Evolutionary conservation across 2,113 vertebrate species (phyloP), one percentile per base, ranked within the genome.

Genomic region (Amphiprion ocellaris): DNA sequence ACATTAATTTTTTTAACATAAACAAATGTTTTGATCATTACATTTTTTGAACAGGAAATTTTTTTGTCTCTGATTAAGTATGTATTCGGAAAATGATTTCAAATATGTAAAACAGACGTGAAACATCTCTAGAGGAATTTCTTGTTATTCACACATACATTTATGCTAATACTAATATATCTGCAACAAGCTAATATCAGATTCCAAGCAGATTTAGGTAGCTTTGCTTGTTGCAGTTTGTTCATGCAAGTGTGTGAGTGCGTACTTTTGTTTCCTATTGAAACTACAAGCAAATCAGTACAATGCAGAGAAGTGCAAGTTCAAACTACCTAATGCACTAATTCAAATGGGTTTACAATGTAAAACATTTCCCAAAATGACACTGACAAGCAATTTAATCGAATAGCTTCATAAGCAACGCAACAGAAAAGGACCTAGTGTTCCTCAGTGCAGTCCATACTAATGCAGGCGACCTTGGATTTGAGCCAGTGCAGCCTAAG

Each of bases 241-340:
- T 59, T 44, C 41, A 55, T 74, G 50, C 56, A 56, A 67, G 61
- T 37, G 21, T 69, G 37, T 74, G 28, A 44, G 16, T 37, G 39
- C 55, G n/a, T 65, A 11, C 7, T 28, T 80, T 49, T 59, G 24
- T 52, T 73, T 68, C 37, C 44, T 28, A 68, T 30, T 66, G 62
- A 81, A 88, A 68, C 74, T 81, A 74, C 69, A 79, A 81, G 67
- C 73, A 85, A 69, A 89, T 83, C 73, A 74, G 74, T 54, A 10
- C 50, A 83, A 41, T 46, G 54, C 77, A 69, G 37, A 41, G 62
- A 74, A 9, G 15, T 30, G 39, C 68, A 81, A n/a, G n/a, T 63
- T 72, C 78, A 82, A 63, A 74, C 68, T 30, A 56, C 37, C 52
- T 39, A 2, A 58, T 60, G 56, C 66, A 69, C 56, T 77, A 5